phyloP scores from a whole-genome alignment of 2,888 invertebrate genomes.

The Ochropleura leucogaster region DNA sequence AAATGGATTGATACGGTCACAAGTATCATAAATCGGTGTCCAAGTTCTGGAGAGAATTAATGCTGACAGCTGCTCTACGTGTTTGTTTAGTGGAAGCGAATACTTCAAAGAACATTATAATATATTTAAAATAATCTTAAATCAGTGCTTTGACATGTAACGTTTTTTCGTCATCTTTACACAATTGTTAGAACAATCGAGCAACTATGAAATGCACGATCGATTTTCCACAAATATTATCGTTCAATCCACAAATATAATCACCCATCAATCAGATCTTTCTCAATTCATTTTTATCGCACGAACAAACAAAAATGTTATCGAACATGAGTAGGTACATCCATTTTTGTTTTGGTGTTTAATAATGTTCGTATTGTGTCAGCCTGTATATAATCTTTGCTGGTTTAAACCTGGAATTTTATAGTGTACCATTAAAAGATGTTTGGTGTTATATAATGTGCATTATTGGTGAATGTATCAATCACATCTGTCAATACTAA shows the following conservation, averaged over 20 bases:
- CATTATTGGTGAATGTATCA: not conserved
- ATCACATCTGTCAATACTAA: not conserved
- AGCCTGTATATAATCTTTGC: not conserved
- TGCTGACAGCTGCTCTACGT: not conserved
- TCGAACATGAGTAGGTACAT: not conserved
- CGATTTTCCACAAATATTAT: not conserved
- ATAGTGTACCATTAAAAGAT: not conserved
- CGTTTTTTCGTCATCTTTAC: not conserved
- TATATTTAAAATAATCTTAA: not conserved
- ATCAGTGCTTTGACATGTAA: not conserved
- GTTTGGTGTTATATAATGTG: not conserved
- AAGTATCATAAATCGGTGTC: not conserved
- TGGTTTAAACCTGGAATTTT: not conserved
- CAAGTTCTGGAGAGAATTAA: not conserved
- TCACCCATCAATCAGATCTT: not conserved
- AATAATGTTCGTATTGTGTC: not conserved
- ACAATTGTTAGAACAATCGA: not conserved
- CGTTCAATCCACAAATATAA: too few relatives aligned
- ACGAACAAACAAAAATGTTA: not conserved
- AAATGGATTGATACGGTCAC: not conserved
- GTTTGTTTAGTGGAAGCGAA: too few relatives aligned
- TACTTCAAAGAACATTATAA: not conserved
- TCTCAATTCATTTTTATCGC: not conserved
- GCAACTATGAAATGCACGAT: not conserved
- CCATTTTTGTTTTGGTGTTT: not conserved